Conservation (phyloP, 2,113 vertebrate genomes). For the Epinephelus lanceolatus region DNA sequence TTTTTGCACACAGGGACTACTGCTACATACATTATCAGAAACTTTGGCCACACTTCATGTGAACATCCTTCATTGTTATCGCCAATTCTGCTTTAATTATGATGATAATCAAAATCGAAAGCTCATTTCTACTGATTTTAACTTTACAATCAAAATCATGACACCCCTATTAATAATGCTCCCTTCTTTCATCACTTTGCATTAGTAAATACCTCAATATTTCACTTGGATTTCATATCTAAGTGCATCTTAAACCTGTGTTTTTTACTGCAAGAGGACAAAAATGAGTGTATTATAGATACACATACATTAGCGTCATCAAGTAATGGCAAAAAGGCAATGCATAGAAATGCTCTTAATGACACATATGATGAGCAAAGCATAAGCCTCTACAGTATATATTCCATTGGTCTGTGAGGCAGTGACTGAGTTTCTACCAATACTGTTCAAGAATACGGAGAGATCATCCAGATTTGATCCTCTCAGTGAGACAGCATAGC, state of each 20-base stretch:
- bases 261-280: not conserved
- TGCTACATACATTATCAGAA: too few species aligned
- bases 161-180: too few species aligned
- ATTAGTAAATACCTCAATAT: not conserved
- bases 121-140: too few species aligned
- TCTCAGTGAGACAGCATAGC: constrained; percentile 49
- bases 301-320: not conserved
- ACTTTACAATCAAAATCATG: too few species aligned
- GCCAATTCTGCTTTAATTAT: too few species aligned
- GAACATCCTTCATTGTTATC: too few species aligned
- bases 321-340: not conserved
- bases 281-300: not conserved
- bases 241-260: not conserved
- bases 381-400: constrained; percentile 22
- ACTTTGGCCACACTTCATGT: too few species aligned
- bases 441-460: constrained; percentile 37
- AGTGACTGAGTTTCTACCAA: not conserved
- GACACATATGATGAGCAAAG: not conserved
- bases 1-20: too few species aligned
- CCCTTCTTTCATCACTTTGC: too few species aligned
- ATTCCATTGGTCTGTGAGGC: constrained; percentile 3
- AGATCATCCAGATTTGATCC: constrained; percentile 65
- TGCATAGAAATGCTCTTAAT: not conserved
- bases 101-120: too few species aligned
- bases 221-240: not conserved